These are phyloP conservation scores for Lethrus apterus DNA, from an alignment of 1,140 invertebrate genomes.

Conservation along the genomic window DNA sequence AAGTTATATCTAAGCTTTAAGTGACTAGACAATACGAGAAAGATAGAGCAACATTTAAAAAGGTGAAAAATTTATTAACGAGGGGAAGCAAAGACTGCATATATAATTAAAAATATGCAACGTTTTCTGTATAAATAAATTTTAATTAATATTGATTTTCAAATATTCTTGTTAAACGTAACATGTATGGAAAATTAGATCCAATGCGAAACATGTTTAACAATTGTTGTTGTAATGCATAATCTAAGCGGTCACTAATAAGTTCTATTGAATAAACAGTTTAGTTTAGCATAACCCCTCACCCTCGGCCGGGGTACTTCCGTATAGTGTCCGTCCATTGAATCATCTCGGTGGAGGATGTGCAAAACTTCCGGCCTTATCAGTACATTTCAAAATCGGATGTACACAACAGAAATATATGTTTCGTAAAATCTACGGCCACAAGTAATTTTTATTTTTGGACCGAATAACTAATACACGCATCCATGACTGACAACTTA, in stretches of 20 bases:
- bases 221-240: conserved; percentile 1
- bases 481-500: no score
- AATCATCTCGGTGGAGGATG: conserved; percentile 8
- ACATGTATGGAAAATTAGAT: no score
- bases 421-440: conserved; percentile 6
- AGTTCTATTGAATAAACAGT: conserved; percentile 11
- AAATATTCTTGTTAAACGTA: no score
- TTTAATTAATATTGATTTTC: no score
- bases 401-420: conserved; percentile 11
- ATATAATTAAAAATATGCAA: no score
- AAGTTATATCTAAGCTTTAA: no score
- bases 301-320: conserved; percentile 6
- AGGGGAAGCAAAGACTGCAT: not conserved
- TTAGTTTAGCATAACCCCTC: conserved; percentile 5
- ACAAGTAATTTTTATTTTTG: no score
- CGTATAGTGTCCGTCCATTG: conserved; percentile 8
- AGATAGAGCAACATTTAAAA: no score
- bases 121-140: no score
- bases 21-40: no score
- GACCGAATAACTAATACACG: no score
- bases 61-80: not conserved
- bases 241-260: conserved; percentile 8
- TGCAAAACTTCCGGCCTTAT: conserved; percentile 7
- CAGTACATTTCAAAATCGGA: conserved; percentile 12
- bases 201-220: not conserved